These are phyloP conservation scores for Fregetta grallaria DNA, from an alignment of 2,113 vertebrate species.

Conservation along the genomic window DNA sequence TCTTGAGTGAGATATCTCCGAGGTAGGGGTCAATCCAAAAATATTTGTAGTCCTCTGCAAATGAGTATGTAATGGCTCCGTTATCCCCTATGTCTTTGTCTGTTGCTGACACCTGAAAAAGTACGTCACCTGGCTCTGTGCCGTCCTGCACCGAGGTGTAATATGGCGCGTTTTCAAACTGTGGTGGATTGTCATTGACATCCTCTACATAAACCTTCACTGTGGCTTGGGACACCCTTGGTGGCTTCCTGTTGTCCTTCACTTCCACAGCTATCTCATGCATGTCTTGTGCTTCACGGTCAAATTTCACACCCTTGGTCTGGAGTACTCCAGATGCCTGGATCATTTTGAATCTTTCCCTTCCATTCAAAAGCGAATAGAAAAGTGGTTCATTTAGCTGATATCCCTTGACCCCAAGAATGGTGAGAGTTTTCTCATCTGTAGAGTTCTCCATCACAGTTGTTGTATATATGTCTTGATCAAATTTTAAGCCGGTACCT, in stretches of 20 bases:
- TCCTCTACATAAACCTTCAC: constrained; percentile 89
- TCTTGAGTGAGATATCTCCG: constrained; percentile 89
- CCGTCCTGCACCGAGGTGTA: constrained; percentile 86
- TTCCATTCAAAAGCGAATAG: constrained; percentile 84
- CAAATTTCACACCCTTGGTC: constrained; percentile 85
- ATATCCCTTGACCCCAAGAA: constrained; percentile 80
- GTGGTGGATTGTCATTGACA: constrained; percentile 87
- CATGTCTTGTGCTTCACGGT: constrained; percentile 82
- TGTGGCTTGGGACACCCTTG: constrained; percentile 79
- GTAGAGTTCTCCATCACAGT: constrained; percentile 82
- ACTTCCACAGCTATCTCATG: constrained; percentile 85
- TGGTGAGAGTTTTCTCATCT: constrained; percentile 73
- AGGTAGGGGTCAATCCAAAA: constrained; percentile 90
- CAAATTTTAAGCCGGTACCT: constrained; percentile 79
- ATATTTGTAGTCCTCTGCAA: constrained; percentile 87
- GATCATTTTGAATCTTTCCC: constrained; percentile 81
- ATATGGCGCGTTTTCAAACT: constrained; percentile 88
- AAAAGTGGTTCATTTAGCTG: constrained; percentile 87
- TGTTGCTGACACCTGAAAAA: constrained; percentile 88
- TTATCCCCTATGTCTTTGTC: constrained; percentile 88
- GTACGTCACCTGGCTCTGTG: constrained; percentile 89
- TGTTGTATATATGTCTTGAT: constrained; percentile 71
- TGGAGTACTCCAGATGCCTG: constrained; percentile 86
- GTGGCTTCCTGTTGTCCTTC: constrained; percentile 82
- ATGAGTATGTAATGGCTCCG: constrained; percentile 79